phyloP scores from a whole-genome alignment of 2,797 vertebrate species.

The Darevskia nairensis region DNA sequence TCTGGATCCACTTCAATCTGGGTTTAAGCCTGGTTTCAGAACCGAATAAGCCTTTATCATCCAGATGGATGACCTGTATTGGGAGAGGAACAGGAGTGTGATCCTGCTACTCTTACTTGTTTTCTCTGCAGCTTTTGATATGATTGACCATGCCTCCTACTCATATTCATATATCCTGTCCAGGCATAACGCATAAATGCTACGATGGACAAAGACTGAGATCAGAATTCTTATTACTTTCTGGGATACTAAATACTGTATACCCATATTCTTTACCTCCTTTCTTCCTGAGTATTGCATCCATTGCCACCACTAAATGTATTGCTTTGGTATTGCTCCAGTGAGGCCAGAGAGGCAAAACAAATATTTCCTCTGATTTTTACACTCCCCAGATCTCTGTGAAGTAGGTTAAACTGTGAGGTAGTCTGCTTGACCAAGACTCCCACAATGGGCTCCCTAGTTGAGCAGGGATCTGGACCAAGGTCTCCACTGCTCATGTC shows the following conservation, averaged over 20 bases:
- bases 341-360: background rate
- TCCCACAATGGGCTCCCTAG: background rate
- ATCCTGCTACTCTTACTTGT: no score
- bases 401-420: background rate
- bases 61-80: no score
- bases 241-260: background rate
- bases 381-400: background rate
- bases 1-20: no score
- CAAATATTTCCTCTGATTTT: background rate
- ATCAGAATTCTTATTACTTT: background rate
- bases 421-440: no score
- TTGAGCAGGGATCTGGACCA: background rate
- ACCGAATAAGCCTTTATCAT: no score
- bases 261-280: accelerated
- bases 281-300: accelerated
- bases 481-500: background rate
- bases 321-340: background rate
- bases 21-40: no score
- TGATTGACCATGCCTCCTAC: no score
- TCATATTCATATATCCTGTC: no score
- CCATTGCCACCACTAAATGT: background rate
- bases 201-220: background rate
- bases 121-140: no score
- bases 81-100: no score
- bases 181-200: no score